Evolutionary conservation across 2,797 vertebrate genomes (phyloP).

Genomic region (Australoheros facetus): DNA sequence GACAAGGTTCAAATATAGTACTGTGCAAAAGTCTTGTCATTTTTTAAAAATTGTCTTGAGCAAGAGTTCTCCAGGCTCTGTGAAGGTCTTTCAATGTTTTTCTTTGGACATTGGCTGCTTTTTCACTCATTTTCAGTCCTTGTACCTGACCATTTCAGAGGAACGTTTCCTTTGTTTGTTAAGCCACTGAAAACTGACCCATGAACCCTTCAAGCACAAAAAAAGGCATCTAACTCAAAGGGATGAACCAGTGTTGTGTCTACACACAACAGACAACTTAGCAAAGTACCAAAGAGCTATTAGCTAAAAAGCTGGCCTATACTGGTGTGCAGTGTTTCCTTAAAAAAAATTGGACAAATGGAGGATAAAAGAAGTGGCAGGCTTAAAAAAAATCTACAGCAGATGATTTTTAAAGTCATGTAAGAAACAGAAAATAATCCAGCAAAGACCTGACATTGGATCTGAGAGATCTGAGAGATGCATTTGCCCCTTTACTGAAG

Average conservation of each 20-base stretch:
- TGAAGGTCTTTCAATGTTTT: background rate
- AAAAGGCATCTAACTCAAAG: too few relatives aligned
- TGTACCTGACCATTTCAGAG: too few relatives aligned
- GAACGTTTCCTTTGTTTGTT: too few relatives aligned
- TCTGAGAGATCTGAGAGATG: too few relatives aligned
- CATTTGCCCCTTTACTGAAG: too few relatives aligned
- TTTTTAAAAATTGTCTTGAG: background rate
- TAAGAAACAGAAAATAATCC: background rate
- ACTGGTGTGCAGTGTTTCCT: background rate
- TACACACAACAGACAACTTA: background rate
- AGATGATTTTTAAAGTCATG: background rate
- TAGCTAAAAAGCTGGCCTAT: background rate
- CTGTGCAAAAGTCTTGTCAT: background rate
- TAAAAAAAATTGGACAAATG: background rate
- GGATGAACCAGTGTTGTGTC: background rate
- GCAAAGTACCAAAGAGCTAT: background rate
- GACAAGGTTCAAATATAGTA: background rate
- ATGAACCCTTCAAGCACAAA: too few relatives aligned
- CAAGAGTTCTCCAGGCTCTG: background rate
- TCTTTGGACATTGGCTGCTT: background rate
- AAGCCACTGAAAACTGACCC: too few relatives aligned
- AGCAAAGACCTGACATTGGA: too few relatives aligned
- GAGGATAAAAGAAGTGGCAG: background rate
- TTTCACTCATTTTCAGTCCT: background rate
- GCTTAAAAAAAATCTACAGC: background rate